Evolutionary conservation across 2,113 vertebrate genomes (phyloP).

Genomic region (Cyanistes caeruleus): DNA sequence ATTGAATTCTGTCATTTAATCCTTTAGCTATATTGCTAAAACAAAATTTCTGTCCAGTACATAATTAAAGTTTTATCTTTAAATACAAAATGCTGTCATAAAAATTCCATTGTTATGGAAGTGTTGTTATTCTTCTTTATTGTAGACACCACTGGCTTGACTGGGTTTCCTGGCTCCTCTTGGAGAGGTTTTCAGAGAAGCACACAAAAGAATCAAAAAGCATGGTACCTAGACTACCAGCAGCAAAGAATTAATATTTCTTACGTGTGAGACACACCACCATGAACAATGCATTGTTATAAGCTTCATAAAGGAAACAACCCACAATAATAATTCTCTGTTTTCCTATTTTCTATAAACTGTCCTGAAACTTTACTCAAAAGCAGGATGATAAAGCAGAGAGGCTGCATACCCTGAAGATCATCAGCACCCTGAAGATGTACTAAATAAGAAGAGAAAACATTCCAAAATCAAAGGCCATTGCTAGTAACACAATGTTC

Average conservation of each 20-base stretch:
- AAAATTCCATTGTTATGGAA: neutral
- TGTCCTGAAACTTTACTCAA: neutral
- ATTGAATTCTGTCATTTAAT: neutral
- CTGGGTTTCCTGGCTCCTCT: neutral
- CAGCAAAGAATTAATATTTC: neutral
- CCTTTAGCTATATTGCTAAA: neutral
- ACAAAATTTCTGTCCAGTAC: neutral
- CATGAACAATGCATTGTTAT: neutral
- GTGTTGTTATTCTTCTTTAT: neutral
- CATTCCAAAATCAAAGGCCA: neutral
- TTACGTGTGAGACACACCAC: neutral
- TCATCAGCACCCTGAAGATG: neutral
- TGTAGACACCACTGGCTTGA: neutral
- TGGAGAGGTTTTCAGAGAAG: neutral
- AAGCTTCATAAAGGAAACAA: neutral
- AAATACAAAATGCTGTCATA: neutral
- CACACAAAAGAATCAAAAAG: neutral
- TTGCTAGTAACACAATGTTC: neutral
- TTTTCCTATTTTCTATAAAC: neutral
- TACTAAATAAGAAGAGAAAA: neutral
- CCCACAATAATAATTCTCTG: neutral
- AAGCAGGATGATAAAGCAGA: neutral
- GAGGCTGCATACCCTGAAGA: neutral
- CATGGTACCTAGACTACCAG: neutral
- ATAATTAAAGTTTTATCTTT: neutral